These are phyloP conservation scores for Avahi laniger DNA, from an alignment of 2,797 vertebrate genomes.

Conservation along the genomic window DNA sequence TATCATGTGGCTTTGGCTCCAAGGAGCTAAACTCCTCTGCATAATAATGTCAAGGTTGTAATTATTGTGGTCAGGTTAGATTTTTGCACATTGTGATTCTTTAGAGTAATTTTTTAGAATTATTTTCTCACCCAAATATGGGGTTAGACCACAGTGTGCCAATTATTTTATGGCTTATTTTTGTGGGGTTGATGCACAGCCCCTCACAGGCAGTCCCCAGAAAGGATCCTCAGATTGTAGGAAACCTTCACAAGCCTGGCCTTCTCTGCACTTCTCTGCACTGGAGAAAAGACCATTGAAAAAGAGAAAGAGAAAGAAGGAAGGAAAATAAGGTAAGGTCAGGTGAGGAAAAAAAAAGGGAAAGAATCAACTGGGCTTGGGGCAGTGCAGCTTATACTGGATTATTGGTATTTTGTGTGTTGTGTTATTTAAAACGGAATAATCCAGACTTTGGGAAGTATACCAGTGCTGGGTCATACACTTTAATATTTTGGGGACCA, in stretches of 20 bases:
- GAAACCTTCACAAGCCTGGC: neutral
- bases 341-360: neutral
- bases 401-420: neutral
- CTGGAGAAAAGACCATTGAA: neutral
- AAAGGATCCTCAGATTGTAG: neutral
- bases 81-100: neutral
- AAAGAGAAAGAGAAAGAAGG: neutral
- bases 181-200: neutral
- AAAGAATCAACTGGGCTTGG: neutral
- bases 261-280: neutral
- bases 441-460: neutral
- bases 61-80: neutral
- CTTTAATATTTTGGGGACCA: neutral
- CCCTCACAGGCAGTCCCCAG: neutral
- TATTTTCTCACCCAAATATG: constrained; percentile 2
- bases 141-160: neutral
- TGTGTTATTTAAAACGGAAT: neutral
- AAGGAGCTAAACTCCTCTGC: neutral
- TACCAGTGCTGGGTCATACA: neutral
- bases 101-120: neutral
- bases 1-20: neutral
- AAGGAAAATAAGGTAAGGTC: neutral
- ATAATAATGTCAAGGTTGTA: neutral
- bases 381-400: no score
- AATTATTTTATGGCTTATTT: constrained; percentile 13